Evolutionary conservation across 2,888 invertebrate species (phyloP), one percentile per base, ranked within the genome.

Genomic region (Spisula subtruncata): DNA sequence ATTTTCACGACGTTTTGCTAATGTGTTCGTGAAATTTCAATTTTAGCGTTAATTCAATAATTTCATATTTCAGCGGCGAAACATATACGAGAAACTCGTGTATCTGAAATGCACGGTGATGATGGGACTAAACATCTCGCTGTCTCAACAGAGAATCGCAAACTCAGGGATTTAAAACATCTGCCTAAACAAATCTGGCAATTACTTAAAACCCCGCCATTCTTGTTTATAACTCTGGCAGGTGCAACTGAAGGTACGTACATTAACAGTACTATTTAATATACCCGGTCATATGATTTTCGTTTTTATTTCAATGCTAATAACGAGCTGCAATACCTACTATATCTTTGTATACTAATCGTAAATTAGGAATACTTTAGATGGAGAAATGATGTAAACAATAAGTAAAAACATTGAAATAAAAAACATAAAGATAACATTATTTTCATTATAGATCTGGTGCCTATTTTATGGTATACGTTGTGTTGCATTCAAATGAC

Each of bases 201-300:
- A 8, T 91, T 96, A 14, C 80, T 95, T 75, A 92, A 93, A 87
- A 94, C 94, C 41, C 96, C 96, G 12, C 94, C 94, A 54, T 97
- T 98, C 85, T 97, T 98, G 93, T 97, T 97, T 92, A 98, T 98
- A 96, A 98, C 98, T 51, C 96, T 97, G 6, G 97, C 98, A 46
- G 98, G 97, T 1, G 97, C 98, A 20, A 98, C 98, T 93, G 94
- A 94, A 87, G 94, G 91, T 91, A 80, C 18, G 60, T 66, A 66
- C 25, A 41, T 41, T 2, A 5, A 41, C 41, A 41, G 41, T 41
- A 41, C 41, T 41, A 41, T 41, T 41, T 41, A 41, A 41, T 41
- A 2, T 41, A 41, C 41, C 41, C 41, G 41, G n/a, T n/a, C n/a
- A n/a, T n/a, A n/a, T n/a, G n/a, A n/a, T n/a, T n/a, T n/a, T n/a